Base-by-base conservation (phyloP, 2,797 vertebrate species). In the Limosa lapponica region DNA sequence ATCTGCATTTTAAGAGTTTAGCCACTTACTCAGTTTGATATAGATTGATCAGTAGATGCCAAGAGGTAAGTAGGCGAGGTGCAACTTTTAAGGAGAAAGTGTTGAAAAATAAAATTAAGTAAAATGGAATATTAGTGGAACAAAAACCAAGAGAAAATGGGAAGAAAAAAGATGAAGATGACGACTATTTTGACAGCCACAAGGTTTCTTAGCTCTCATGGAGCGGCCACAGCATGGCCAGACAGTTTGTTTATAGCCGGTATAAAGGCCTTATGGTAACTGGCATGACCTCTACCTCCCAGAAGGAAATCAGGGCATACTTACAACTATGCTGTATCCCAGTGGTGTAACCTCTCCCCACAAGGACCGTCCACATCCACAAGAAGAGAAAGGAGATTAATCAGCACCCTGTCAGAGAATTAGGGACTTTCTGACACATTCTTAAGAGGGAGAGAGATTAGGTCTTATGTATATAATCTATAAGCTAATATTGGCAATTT, bases 231-330 rank as follows among this genome's bases (percentile, higher is more conserved):
- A 46, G 55, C 34, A 24, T 17, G 5, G 10, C 2, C 11, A 55
- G 23, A 51, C 4, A 6, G 5, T 49, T n/a, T 3, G 11, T 44
- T 75, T 58, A 44, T 4, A 1, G 22, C 2, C 10, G 7, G 3
- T 23, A 19, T 16, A 66, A 77, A 74, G 18, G 5, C 8, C 10
- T 41, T 55, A 27, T 6, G 2, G 8, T 28, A 61, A 36, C 22
- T 62, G 36, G 5, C 17, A 39, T 25, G 59, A 52, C 5, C 19
- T 55, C 18, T 58, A 9, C 8, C 5, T 66, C 17, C 14, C 17
- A 57, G 46, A 41, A 54, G 15, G 11, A 67, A 75, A 48, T 49
- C 23, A 64, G 27, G 6, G 6, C 10, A 7, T 25, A 36, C 15
- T 77, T 52, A 15, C 0, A 84, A 20, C 5, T 62, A 20, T 44